Conservation (phyloP, 1,140 invertebrate genomes). For the Leptopilina clavipes region DNA sequence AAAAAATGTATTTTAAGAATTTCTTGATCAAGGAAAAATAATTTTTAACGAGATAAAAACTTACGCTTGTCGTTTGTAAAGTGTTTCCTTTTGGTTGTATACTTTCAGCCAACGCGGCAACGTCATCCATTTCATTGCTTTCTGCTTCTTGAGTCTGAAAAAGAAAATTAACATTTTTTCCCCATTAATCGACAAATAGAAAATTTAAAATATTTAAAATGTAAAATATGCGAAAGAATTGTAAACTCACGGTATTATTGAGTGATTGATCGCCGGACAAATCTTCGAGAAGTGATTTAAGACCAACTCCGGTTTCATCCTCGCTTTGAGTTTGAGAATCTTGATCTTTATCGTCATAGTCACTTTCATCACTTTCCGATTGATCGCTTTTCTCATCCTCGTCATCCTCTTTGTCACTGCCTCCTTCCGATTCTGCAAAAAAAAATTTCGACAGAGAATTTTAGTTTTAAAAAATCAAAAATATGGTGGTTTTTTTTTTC, state of each 20-base stretch:
- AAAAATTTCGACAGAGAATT: conserved; percentile 38
- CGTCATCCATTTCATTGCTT: conserved; percentile 87
- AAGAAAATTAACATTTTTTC: conserved; percentile 42
- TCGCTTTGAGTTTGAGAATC: conserved; percentile 74
- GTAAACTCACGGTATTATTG: conserved; percentile 54
- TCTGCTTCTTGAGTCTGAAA: conserved; percentile 70
- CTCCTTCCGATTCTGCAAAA: conserved; percentile 58
- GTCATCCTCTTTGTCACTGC: conserved; percentile 64
- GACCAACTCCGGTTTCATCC: conserved; percentile 75
- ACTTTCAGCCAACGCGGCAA: conserved; percentile 94
- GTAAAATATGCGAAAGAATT: background rate
- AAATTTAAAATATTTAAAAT: too few relatives aligned
- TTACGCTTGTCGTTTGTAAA: conserved; percentile 88
- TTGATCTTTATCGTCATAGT: conserved; percentile 73
- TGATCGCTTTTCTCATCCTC: conserved; percentile 70
- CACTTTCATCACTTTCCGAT: conserved; percentile 61
- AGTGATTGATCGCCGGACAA: conserved; percentile 64
- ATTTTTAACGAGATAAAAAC: conserved; percentile 50
- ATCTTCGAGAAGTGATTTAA: conserved; percentile 81
- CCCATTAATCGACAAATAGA: too few relatives aligned
- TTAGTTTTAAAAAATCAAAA: conserved; percentile 36
- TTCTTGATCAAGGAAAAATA: too few relatives aligned
- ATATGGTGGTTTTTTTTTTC: conserved; percentile 32
- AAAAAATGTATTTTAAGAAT: too few relatives aligned
- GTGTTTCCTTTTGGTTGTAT: conserved; percentile 99